A percentile compares a stretch with the other conserved stretches of the same genome.
Conservation (phyloP, 2,113 vertebrate species). For the Pygoscelis antarcticus region DNA sequence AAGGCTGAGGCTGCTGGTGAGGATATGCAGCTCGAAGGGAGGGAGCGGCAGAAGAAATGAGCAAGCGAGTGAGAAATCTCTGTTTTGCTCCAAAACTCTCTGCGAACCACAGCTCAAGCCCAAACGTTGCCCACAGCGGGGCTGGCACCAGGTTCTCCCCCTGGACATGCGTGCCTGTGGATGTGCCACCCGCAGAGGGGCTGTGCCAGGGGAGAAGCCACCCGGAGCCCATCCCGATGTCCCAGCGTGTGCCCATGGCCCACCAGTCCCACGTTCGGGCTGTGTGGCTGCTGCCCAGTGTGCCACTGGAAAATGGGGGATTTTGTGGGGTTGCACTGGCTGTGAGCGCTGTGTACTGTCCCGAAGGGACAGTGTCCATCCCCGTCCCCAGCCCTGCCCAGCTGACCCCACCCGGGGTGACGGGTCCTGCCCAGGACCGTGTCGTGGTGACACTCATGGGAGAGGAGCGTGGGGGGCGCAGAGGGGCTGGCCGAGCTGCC, state of each 20-base stretch:
- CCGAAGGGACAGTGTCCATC: background rate
- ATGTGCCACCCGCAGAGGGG: background rate
- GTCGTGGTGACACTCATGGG: background rate
- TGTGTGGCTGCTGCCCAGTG: background rate
- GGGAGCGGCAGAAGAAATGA: background rate
- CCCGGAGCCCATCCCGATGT: background rate
- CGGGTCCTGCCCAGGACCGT: background rate
- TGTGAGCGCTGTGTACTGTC: fast-evolving
- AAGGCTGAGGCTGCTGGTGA: background rate
- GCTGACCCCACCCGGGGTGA: background rate
- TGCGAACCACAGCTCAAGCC: background rate
- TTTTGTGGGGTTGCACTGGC: background rate
- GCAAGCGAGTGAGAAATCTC: background rate
- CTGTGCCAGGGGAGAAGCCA: background rate
- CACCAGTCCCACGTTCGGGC: fast-evolving
- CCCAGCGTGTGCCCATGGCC: background rate
- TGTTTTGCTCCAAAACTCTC: background rate
- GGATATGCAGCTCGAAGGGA: background rate
- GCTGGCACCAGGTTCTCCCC: background rate
- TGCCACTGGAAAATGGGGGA: background rate
- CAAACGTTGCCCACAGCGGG: background rate
- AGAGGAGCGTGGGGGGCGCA: background rate
- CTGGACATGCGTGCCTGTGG: fast-evolving
- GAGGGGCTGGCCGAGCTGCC: background rate
- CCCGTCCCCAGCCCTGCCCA: background rate